Base-by-base conservation (phyloP, 2,113 vertebrate species). In the Plectropomus leopardus region DNA sequence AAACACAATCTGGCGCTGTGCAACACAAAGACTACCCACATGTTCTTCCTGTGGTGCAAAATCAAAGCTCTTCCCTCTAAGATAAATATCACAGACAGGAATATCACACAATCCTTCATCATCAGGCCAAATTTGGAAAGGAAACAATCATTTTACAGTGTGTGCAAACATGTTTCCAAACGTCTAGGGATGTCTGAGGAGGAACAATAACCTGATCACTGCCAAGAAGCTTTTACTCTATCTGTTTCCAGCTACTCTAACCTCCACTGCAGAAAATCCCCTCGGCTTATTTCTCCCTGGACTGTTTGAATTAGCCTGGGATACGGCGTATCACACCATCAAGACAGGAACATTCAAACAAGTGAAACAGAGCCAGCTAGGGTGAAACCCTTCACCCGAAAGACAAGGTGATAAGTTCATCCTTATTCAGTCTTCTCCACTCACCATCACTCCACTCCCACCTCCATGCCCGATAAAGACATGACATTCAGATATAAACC, bases 401-500 rank as follows among this genome's bases (percentile, higher is more conserved):
- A 70, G 75, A 64, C 76, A 16, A 79, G 84, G 65, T 51, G 86
- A 85, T 60, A 42, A 71, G 72, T 89, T 80, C 73, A 90, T 71
- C 82, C 79, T 60, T 47, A 26, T 71, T 78, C 85, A 23, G 65
- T 66, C 74, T 72, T 57, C 67, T 66, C 36, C 63, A 1, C 82
- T 83, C 84, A 24, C 61, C 42, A 70, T 87, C 68, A 69, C 59
- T 81, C 61, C 71, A 60, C 85, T 86, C 86, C 87, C 91, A 89
- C 70, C 82, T 82, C 77, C 1, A 11, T 8, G n/a, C 23, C 73
- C 88, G 84, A 92, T 87, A 84, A 83, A 88, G 82, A 64, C 51
- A 50, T 3, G 15, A 76, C 82, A 47, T 72, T 66, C 71, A 77
- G 53, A 85, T 79, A 78, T 79, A 89, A 90, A 91, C 85, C 21